Conservation (phyloP, 2,797 vertebrate species). For the Diplodus puntazzo region DNA sequence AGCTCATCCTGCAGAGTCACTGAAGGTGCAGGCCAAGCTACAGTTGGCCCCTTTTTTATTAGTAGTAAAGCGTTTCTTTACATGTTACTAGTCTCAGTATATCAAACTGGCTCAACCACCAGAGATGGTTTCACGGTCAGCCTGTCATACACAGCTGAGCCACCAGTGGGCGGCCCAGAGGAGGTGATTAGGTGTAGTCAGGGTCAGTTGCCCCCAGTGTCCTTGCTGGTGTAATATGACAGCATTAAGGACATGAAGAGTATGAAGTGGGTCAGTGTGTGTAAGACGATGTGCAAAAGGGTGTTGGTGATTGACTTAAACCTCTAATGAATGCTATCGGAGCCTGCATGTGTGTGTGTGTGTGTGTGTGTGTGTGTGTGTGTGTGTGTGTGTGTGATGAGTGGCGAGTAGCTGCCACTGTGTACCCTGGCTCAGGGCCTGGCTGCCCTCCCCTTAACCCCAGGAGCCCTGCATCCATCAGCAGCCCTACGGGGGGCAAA, state of each 20-base stretch:
- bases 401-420: constrained; percentile 74
- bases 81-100: neutral
- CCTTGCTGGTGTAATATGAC: constrained; percentile 13
- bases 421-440: constrained; percentile 73
- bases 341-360: constrained; percentile 39
- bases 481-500: constrained; percentile 73
- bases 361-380: constrained; percentile 31
- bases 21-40: neutral
- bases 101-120: neutral
- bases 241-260: neutral
- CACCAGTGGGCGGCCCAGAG: constrained; percentile 76
- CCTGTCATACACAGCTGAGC: neutral
- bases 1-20: neutral
- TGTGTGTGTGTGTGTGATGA: constrained; percentile 49
- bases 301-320: constrained; percentile 5
- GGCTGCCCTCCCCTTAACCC: constrained; percentile 84
- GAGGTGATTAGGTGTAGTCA: neutral
- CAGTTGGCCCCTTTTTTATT: neutral
- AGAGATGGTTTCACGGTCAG: neutral
- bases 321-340: constrained; percentile 6
- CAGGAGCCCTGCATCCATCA: constrained; percentile 85
- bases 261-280: constrained; percentile 20
- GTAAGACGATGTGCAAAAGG: constrained; percentile 3
- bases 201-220: neutral
- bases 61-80: no score